Evolutionary conservation across 2,888 invertebrate species (phyloP), one percentile per base, ranked within the genome.

Genomic region (Taphrorychus bicolor): DNA sequence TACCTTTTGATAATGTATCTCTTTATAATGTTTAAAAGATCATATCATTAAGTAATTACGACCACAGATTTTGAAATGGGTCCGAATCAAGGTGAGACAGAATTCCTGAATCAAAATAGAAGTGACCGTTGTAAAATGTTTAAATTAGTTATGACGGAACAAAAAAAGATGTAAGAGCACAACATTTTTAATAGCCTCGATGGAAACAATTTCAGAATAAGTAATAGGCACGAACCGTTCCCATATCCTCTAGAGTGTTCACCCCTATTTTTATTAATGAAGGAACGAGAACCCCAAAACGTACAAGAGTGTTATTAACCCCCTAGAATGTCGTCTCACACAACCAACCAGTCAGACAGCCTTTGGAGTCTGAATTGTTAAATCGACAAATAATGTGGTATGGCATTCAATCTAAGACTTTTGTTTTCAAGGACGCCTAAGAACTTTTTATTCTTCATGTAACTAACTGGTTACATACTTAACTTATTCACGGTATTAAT

Each of bases 31-130:
- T 17, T 56, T 17, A 23, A 52, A 18, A 19, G 56, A 56, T 56
- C 40, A 16, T 56, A 56, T 56, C 56, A 56, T 56, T 56, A 56
- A 56, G 56, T 41, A 41, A 41, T 56, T 41, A 41, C 22, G 51
- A 14, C 32, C 32, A 32, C 32, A 32, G 32, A 32, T 32, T 32
- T 32, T 32, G 32, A 32, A 32, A 32, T 32, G 32, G 32, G 32
- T 32, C 32, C 3, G 32, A 32, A 2, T 32, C 32, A 32, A 32
- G 3, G 32, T 32, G 32, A 32, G 3, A 11, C 32, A 32, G 32
- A 32, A 2, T 32, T 32, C 32, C 1, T 9, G 9, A 32, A 32
- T 11, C 3, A 32, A 32, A 32, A 32, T 32, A 32, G 32, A 32
- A 32, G 32, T 32, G 32, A 32, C 32, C 3, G 11, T 32, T 32